These are phyloP conservation scores for Manis pentadactyla DNA, from an alignment of 2,797 vertebrate genomes.

Conservation along the genomic window DNA sequence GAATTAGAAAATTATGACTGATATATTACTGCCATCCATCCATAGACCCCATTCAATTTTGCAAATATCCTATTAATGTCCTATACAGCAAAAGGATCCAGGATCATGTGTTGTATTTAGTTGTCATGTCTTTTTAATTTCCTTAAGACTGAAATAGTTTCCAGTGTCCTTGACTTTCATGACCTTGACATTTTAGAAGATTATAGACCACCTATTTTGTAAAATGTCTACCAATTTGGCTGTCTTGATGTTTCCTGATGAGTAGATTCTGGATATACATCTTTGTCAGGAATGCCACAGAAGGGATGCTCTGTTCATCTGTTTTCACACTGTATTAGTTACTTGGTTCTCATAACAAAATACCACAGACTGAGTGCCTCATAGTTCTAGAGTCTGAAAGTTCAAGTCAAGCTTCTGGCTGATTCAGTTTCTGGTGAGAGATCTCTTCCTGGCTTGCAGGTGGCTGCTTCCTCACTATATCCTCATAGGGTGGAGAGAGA, in stretches of 20 bases:
- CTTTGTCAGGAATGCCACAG: background rate
- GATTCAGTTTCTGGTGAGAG: background rate
- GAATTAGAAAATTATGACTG: background rate
- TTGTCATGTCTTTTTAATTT: background rate
- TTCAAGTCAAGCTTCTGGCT: background rate
- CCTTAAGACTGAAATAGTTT: background rate
- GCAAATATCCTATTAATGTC: background rate
- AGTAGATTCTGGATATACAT: background rate
- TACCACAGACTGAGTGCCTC: background rate
- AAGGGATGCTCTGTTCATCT: background rate
- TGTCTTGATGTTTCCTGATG: background rate
- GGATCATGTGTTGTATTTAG: background rate
- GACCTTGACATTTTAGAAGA: background rate
- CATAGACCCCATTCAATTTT: background rate
- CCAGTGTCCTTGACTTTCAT: background rate
- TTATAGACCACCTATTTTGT: background rate
- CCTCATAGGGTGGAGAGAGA: background rate
- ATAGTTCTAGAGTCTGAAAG: background rate
- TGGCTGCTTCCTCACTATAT: background rate
- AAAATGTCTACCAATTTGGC: background rate
- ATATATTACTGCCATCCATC: background rate
- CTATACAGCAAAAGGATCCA: background rate
- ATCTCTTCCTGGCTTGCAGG: background rate
- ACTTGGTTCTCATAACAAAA: background rate
- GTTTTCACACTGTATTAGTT: background rate